Percentiles rank a stretch among this genome's conserved stretches.
phyloP scores from a whole-genome alignment of 1,140 invertebrate species.

The Paralvinella palmiformis region DNA sequence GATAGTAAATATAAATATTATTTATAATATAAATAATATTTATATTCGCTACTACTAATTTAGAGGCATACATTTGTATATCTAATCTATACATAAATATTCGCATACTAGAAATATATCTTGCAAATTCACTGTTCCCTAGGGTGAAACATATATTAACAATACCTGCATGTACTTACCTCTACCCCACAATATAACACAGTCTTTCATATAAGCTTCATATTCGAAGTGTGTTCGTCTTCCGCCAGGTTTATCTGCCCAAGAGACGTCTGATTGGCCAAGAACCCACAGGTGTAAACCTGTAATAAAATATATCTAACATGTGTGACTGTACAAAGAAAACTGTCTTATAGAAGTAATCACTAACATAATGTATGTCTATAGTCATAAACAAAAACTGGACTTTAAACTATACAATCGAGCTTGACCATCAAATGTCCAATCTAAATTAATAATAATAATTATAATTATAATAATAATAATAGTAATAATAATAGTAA shows the following conservation, averaged over 20 bases:
- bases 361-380: neutral
- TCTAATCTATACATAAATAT: neutral
- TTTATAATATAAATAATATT: neutral
- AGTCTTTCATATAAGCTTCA: slow-evolving; percentile 20
- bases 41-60: neutral
- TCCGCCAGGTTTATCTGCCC: slow-evolving; percentile 68
- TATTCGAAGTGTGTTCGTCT: slow-evolving; percentile 14
- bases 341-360: neutral
- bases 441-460: neutral
- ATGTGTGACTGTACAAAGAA: neutral
- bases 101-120: neutral
- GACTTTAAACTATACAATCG: neutral
- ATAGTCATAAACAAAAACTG: neutral
- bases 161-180: slow-evolving; percentile 5
- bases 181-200: slow-evolving; percentile 17
- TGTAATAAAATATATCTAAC: slow-evolving; percentile 39
- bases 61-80: neutral
- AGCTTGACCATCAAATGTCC: neutral
- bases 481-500: neutral
- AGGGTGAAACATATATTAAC: neutral
- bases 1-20: neutral
- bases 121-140: too few relatives aligned
- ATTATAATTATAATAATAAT: neutral
- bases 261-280: slow-evolving; percentile 81
- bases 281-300: slow-evolving; percentile 89